A percentile compares a stretch with the other conserved stretches of the same genome.
phyloP scores from a whole-genome alignment of 2,113 vertebrate species.

The Urocynchramus pylzowi region DNA sequence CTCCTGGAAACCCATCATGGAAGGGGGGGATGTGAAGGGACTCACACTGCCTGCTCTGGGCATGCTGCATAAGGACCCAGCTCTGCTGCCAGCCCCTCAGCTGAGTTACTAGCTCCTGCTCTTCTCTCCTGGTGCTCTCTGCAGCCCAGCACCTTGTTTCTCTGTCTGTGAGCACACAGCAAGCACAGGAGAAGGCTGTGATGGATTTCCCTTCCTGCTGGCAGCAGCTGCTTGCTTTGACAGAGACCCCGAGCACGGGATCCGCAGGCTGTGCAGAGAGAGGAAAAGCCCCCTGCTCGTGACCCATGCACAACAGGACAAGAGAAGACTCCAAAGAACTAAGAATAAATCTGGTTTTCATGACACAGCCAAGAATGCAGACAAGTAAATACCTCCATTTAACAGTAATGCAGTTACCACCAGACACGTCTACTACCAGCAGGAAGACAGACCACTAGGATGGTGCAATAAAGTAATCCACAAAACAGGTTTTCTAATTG shows the following conservation, averaged over 20 bases:
- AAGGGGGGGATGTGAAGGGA: rapidly evolving
- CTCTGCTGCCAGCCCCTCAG: background rate
- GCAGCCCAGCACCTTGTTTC: background rate
- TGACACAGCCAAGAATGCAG: background rate
- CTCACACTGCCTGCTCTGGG: background rate
- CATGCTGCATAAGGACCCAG: rapidly evolving
- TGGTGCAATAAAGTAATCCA: background rate
- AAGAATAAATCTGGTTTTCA: background rate
- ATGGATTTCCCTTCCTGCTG: background rate
- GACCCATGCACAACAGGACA: background rate
- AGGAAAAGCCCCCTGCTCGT: background rate
- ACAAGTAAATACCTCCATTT: background rate
- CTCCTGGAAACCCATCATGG: background rate
- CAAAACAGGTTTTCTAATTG: background rate
- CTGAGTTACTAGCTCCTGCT: background rate
- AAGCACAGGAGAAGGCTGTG: background rate
- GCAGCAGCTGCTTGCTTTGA: background rate
- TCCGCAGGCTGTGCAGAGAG: rapidly evolving
- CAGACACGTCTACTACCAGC: background rate
- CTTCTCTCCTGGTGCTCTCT: background rate
- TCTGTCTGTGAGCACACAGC: background rate
- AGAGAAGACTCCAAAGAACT: background rate
- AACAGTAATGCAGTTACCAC: background rate
- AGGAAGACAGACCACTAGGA: background rate
- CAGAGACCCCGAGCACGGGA: background rate